These are phyloP conservation scores for Philopotamus ludificatus DNA, from an alignment of 1,140 invertebrate genomes.

Conservation along the genomic window DNA sequence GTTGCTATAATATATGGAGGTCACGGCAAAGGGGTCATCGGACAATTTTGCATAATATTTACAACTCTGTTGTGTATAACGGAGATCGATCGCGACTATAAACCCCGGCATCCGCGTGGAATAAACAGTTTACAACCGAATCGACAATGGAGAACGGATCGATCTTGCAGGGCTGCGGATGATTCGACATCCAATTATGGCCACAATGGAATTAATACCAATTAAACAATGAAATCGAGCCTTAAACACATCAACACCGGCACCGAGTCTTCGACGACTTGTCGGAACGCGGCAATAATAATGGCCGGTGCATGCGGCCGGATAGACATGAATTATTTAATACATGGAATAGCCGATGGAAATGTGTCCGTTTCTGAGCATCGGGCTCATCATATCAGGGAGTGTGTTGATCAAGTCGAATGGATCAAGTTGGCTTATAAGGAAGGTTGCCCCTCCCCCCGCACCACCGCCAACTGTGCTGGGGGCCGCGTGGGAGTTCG, in stretches of 20 bases:
- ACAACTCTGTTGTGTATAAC: too few relatives aligned
- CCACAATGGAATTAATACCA: too few relatives aligned
- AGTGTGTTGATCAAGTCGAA: constrained; percentile 16
- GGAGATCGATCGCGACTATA: too few relatives aligned
- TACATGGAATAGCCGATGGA: not conserved
- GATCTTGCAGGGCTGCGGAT: too few relatives aligned
- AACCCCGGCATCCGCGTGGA: too few relatives aligned
- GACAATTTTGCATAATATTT: too few relatives aligned
- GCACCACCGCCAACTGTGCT: constrained; percentile 7
- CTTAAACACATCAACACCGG: not conserved
- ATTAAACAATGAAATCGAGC: too few relatives aligned
- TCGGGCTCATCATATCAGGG: constrained; percentile 20
- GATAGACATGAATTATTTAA: not conserved
- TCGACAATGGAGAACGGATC: too few relatives aligned
- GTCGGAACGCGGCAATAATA: not conserved
- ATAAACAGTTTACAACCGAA: too few relatives aligned
- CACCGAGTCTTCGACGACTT: not conserved
- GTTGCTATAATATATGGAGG: not conserved
- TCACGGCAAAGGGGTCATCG: not conserved
- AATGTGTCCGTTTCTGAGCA: constrained; percentile 2
- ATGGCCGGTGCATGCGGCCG: not conserved
- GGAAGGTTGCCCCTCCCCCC: constrained; percentile 15
- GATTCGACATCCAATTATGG: too few relatives aligned
- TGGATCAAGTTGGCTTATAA: constrained; percentile 26
- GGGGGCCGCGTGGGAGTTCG: constrained; percentile 14